Base-by-base conservation (phyloP, 2,113 vertebrate species). In the Suncus etruscus region DNA sequence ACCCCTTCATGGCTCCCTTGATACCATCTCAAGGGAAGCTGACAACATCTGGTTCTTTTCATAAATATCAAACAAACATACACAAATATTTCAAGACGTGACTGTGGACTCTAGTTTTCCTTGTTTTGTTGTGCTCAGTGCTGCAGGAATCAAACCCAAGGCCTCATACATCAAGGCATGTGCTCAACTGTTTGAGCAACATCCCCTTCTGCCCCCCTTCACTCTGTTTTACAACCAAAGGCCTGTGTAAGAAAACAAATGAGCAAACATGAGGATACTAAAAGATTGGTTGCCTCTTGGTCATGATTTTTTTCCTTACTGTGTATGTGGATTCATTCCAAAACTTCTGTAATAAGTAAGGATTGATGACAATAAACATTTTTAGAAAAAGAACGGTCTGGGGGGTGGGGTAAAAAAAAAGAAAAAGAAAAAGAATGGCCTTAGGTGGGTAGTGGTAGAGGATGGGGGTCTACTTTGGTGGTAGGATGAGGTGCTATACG, bases 321-420 rank as follows among this genome's bases (percentile, higher is more conserved):
- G 88, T n/a, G 39, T 66, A 69, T 61, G 29, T 90, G 47, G 70
- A 0, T 11, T 29, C 69, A 51, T n/a, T 45, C 48, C 15, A 79
- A 50, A 89, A 87, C 25, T 93, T 88, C 50, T 25, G 91, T 1
- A 76, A 31, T 84, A 90, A 77, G 25, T 47, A 95, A 39, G 12
- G 85, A 75, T 76, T 83, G 65, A 82, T 32, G 85, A 0, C 84
- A 66, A 75, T 3, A 47, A 61, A 29, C 2, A 48, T 73, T 84
- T 61, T 61, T 20, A 20, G 58, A 61, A 61, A 61, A 20, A 61
- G 3, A 20, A 39, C 5, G 58, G 58, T 61, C 58, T 20, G n/a
- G n/a, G n/a, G n/a, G n/a, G n/a, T n/a, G n/a, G n/a, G n/a, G n/a
- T n/a, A n/a, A n/a, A n/a, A n/a, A n/a, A n/a, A n/a, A n/a, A n/a